Evolutionary conservation across 92 coral and sea anemone genomes (phyloP).

Genomic region (Porites lobata): DNA sequence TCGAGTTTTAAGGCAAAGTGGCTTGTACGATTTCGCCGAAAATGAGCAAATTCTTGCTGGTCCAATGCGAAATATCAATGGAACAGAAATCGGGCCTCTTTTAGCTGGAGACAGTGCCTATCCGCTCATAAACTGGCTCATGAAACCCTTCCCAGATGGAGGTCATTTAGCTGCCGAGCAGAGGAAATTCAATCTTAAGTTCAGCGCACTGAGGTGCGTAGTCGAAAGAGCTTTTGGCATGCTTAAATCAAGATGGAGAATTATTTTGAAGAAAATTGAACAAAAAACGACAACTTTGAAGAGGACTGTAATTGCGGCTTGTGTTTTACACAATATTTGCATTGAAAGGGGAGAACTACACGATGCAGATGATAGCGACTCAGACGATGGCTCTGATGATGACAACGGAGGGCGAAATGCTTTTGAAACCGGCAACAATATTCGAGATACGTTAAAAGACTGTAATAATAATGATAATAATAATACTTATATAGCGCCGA

Average conservation of each 20-base stretch:
- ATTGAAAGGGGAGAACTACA: conserved; percentile 11
- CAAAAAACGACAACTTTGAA: conserved; percentile 29
- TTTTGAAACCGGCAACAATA: conserved; percentile 23
- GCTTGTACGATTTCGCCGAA: conserved; percentile 1
- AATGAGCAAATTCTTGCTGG: conserved; percentile 31
- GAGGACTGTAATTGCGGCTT: conserved; percentile 29
- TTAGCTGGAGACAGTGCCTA: conserved; percentile 69
- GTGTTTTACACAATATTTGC: conserved; percentile 40
- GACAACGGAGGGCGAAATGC: conserved; percentile 31
- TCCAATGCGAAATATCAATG: not conserved
- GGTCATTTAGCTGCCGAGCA: conserved; percentile 45
- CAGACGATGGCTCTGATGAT: conserved; percentile 29
- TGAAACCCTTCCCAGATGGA: conserved; percentile 47
- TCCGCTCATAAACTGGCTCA: conserved; percentile 55
- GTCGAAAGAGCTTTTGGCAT: conserved; percentile 64
- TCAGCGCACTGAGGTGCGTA: conserved; percentile 64
- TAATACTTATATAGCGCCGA: too few species aligned
- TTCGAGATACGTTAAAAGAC: conserved; percentile 35
- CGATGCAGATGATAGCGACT: conserved; percentile 26
- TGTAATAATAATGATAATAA: not conserved
- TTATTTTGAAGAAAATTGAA: conserved; percentile 35
- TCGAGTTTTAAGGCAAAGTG: conserved; percentile 50
- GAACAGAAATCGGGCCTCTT: conserved; percentile 41
- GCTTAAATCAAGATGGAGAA: conserved; percentile 54
- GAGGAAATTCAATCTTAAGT: conserved; percentile 46